phyloP scores from a whole-genome alignment of 2,888 invertebrate genomes.

The Operophtera brumata region DNA sequence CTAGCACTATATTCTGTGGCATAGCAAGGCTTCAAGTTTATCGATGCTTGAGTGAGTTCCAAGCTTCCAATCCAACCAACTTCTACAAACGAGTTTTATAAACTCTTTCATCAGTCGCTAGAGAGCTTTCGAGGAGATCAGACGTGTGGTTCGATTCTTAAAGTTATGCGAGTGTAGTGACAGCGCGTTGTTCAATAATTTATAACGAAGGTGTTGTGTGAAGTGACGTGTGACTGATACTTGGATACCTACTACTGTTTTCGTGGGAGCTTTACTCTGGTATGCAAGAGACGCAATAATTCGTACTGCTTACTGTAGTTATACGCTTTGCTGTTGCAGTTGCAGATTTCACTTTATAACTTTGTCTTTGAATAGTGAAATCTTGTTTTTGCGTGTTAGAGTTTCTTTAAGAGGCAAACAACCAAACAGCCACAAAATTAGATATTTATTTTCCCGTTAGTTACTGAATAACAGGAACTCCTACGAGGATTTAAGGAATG shows the following conservation, averaged over 20 bases:
- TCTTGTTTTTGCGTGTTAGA: background rate
- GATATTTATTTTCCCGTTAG: background rate
- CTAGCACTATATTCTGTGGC: slow-evolving; percentile 30
- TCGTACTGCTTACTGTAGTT: background rate
- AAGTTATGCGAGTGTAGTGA: slow-evolving; percentile 32
- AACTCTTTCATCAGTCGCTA: slow-evolving; percentile 48
- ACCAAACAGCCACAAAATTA: background rate
- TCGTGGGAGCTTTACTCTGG: slow-evolving; percentile 62
- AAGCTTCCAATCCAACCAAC: slow-evolving; percentile 32
- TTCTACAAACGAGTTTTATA: slow-evolving; percentile 26
- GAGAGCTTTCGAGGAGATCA: slow-evolving; percentile 39
- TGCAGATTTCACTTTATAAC: slow-evolving; percentile 12
- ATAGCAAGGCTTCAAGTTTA: slow-evolving; percentile 30
- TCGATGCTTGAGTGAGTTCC: slow-evolving; percentile 37
- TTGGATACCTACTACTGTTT: slow-evolving; percentile 44
- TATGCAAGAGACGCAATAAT: slow-evolving; percentile 47
- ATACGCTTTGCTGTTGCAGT: background rate
- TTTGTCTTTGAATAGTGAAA: background rate
- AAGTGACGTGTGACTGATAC: slow-evolving; percentile 51
- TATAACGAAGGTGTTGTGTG: slow-evolving; percentile 43
- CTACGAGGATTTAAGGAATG: background rate
- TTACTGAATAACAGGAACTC: background rate
- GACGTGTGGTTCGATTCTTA: slow-evolving; percentile 30
- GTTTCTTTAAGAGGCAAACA: background rate
- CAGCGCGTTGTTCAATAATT: slow-evolving; percentile 51